Percentiles rank a stretch among this genome's conserved stretches.
Conservation (phyloP, 2,888 invertebrate species). For the Drosophila trichaetosa region DNA sequence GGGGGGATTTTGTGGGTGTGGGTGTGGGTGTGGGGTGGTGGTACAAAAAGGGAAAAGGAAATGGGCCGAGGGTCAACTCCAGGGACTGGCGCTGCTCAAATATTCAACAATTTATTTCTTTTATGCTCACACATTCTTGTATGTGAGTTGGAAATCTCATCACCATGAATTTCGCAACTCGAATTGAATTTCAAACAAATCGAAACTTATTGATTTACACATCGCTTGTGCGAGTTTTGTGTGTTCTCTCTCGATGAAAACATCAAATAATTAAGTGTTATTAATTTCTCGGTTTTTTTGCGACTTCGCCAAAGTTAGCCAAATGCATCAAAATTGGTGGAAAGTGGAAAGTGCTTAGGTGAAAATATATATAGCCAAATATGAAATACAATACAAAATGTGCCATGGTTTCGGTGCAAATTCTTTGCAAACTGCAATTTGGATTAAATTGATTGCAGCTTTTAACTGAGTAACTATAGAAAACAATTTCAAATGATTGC, state of each 20-base stretch:
- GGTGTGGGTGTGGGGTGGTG: neutral
- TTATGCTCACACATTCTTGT: constrained; percentile 45
- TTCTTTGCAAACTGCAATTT: neutral
- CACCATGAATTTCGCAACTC: neutral
- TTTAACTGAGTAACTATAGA: constrained; percentile 6
- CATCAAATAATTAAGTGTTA: neutral
- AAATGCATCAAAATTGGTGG: neutral
- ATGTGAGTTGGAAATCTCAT: constrained; percentile 19
- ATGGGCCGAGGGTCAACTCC: constrained; percentile 10
- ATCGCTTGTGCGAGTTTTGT: neutral
- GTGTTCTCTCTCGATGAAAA: neutral
- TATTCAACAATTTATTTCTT: constrained; percentile 67
- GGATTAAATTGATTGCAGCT: constrained; percentile 10
- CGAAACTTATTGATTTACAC: neutral
- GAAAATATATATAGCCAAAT: no score
- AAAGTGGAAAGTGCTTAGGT: neutral
- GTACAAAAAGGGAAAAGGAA: neutral
- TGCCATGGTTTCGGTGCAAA: neutral
- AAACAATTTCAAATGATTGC: constrained; percentile 5
- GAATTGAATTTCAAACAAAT: constrained; percentile 6
- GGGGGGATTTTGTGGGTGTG: neutral
- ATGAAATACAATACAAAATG: neutral
- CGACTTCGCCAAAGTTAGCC: neutral
- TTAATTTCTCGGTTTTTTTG: neutral
- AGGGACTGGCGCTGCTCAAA: constrained; percentile 25